These are phyloP conservation scores for Athene cunicularia DNA, from an alignment of 2,113 vertebrate species.

Conservation along the genomic window DNA sequence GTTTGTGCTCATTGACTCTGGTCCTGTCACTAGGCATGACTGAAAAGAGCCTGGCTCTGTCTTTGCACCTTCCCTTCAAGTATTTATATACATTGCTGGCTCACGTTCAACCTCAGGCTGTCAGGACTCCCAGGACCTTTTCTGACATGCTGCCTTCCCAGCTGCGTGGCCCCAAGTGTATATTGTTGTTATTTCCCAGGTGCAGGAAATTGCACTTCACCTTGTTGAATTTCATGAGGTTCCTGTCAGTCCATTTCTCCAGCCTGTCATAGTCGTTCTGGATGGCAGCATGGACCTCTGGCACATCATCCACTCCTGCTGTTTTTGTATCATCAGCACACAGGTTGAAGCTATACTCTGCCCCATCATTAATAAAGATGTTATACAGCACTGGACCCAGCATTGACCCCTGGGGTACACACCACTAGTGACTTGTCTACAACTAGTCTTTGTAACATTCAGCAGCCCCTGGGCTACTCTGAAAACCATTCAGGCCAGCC, in stretches of 20 bases:
- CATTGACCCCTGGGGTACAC: background rate
- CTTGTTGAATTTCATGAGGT: background rate
- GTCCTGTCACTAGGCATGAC: background rate
- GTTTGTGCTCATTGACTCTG: background rate
- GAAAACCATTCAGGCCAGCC: background rate
- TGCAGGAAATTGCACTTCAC: background rate
- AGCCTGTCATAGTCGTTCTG: background rate
- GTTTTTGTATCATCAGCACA: background rate
- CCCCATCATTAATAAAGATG: background rate
- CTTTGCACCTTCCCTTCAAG: background rate
- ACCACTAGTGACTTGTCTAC: background rate
- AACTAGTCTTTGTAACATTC: background rate
- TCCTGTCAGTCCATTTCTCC: background rate
- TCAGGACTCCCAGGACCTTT: background rate
- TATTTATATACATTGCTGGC: background rate
- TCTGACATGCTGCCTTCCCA: background rate
- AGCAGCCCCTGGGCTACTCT: background rate
- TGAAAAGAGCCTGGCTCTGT: background rate
- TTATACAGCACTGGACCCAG: background rate
- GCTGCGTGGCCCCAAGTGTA: accelerated
- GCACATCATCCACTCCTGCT: background rate
- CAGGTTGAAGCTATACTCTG: background rate
- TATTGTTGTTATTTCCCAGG: background rate
- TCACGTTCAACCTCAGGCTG: background rate
- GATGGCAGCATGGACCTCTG: background rate